Conservation (phyloP, 2,888 invertebrate species). For the Orchesellides sinensis region DNA sequence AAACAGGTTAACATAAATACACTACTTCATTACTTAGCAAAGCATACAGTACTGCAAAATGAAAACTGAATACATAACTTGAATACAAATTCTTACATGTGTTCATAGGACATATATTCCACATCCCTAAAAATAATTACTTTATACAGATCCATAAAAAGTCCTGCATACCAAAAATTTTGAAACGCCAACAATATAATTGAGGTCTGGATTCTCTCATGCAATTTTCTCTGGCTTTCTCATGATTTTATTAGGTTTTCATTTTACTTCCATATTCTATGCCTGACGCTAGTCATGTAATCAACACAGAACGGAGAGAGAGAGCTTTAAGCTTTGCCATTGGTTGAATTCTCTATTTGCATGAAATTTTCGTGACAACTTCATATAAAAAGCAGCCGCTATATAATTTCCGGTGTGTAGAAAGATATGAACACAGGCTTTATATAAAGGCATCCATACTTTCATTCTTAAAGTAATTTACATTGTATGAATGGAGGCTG, state of each 20-base stretch:
- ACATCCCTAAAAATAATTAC: slow-evolving; percentile 18
- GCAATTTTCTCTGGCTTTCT: slow-evolving; percentile 45
- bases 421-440: slow-evolving; percentile 3
- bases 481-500: too few species aligned
- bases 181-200: slow-evolving; percentile 10
- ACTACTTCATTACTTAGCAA: too few species aligned
- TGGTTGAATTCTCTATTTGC: slow-evolving; percentile 24
- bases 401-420: slow-evolving; percentile 42
- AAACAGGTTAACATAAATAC: too few species aligned
- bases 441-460: too few species aligned
- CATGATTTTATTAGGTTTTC: slow-evolving; percentile 37
- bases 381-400: slow-evolving; percentile 37
- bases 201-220: slow-evolving; percentile 41
- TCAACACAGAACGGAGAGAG: background rate
- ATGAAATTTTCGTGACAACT: slow-evolving; percentile 48
- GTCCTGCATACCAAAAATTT: background rate
- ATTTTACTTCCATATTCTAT: slow-evolving; percentile 2
- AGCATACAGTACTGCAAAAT: too few species aligned
- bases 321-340: background rate
- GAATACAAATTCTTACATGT: too few species aligned
- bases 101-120: slow-evolving; percentile 20
- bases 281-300: background rate
- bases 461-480: too few species aligned
- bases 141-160: slow-evolving; percentile 1
- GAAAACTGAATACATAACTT: too few species aligned